Evolutionary conservation across 2,113 vertebrate species (phyloP).

Genomic region (Hemiprocne comata): DNA sequence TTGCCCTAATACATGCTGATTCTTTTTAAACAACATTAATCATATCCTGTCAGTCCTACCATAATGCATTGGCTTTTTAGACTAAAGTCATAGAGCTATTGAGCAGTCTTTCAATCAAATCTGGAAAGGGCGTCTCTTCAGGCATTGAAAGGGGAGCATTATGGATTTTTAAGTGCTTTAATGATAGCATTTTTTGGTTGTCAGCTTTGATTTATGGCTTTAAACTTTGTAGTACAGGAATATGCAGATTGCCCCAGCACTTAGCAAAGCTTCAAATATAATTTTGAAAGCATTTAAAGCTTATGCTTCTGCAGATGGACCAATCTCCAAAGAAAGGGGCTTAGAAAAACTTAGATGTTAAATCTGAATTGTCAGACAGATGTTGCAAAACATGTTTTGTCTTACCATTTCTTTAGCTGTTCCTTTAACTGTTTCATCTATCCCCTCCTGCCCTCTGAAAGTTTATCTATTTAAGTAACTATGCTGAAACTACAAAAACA

Average conservation of each 20-base stretch:
- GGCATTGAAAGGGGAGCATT: neutral
- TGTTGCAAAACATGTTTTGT: neutral
- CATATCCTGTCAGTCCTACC: neutral
- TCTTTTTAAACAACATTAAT: conserved; percentile 2
- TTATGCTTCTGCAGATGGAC: neutral
- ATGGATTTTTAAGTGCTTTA: conserved; percentile 21
- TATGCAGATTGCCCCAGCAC: neutral
- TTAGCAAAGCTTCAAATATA: neutral
- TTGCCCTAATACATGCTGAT: neutral
- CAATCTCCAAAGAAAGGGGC: neutral
- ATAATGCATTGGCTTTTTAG: neutral
- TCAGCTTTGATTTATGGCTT: conserved; percentile 1
- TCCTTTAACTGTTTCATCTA: neutral
- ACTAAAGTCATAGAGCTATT: neutral
- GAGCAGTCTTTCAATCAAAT: neutral
- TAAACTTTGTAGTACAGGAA: neutral
- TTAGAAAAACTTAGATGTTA: neutral
- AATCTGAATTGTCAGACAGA: neutral
- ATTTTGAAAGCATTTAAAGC: neutral
- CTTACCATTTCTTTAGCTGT: neutral
- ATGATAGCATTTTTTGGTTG: neutral
- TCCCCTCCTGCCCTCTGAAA: neutral
- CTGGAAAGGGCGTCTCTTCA: neutral
- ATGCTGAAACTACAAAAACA: neutral
- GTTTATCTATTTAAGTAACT: neutral